Evolutionary conservation across 2,797 vertebrate genomes (phyloP).

Genomic region (Anguilla pacifica): DNA sequence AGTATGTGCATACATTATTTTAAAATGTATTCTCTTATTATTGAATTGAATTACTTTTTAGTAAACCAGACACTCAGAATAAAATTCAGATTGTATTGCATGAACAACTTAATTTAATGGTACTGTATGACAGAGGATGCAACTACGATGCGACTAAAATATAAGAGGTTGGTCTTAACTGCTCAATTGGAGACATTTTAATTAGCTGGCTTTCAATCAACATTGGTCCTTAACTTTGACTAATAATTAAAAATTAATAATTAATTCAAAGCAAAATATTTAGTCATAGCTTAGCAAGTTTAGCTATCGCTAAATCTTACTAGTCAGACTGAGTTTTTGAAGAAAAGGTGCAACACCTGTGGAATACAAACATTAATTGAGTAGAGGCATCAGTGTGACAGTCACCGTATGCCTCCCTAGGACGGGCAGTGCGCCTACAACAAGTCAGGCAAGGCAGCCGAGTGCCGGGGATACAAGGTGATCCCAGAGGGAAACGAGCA

Average conservation of each 20-base stretch:
- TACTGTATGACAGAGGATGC: too few relatives aligned
- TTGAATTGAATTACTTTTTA: neutral
- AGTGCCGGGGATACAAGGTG: slow-evolving; percentile 81
- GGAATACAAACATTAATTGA: neutral
- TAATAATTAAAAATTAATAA: neutral
- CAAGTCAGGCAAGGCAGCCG: slow-evolving; percentile 77
- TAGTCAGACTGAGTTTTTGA: neutral
- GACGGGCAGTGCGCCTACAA: slow-evolving; percentile 86
- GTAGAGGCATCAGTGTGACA: neutral
- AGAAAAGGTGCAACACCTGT: neutral
- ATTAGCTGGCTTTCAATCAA: neutral
- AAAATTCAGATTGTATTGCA: too few relatives aligned
- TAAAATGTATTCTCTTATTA: neutral
- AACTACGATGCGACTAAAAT: too few relatives aligned
- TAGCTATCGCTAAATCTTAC: neutral
- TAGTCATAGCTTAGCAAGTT: neutral
- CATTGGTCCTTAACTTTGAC: neutral
- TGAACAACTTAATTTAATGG: too few relatives aligned
- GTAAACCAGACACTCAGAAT: too few relatives aligned
- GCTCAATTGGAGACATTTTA: neutral
- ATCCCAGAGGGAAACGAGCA: slow-evolving; percentile 79
- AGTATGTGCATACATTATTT: neutral
- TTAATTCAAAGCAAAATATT: too few relatives aligned
- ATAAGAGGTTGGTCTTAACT: neutral
- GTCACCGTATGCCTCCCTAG: slow-evolving; percentile 57